These are phyloP conservation scores for Cyphomyrus discorhynchus DNA, from an alignment of 2,113 vertebrate species.

Conservation along the genomic window DNA sequence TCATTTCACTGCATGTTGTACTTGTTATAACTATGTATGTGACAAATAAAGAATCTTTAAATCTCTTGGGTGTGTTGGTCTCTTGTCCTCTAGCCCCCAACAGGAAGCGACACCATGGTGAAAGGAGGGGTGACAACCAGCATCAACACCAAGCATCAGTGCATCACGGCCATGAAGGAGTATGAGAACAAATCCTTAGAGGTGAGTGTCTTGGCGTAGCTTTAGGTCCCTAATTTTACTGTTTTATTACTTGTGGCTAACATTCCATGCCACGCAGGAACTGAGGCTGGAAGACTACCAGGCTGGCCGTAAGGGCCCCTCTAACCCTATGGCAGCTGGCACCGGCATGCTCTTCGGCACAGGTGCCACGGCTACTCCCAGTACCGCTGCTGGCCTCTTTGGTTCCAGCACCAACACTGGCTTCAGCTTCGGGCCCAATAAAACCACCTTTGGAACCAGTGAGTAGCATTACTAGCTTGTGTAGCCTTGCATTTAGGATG, in stretches of 20 bases:
- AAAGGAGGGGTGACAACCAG: constrained; percentile 90
- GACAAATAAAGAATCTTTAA: no score
- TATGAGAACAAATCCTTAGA: constrained; percentile 89
- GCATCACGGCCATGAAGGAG: constrained; percentile 98
- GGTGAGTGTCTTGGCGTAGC: constrained; percentile 48
- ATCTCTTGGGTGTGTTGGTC: background rate
- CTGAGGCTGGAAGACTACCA: constrained; percentile 89
- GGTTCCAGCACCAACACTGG: constrained; percentile 74
- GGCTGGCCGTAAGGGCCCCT: constrained; percentile 84
- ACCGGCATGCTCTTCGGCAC: constrained; percentile 70
- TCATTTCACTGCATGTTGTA: no score
- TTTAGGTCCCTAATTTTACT: background rate
- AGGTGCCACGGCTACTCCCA: constrained; percentile 68
- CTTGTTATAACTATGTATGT: no score
- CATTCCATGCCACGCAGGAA: constrained; percentile 53
- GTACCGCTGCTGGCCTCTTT: constrained; percentile 77
- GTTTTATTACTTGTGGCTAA: background rate
- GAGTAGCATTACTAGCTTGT: constrained; percentile 37
- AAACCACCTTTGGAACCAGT: constrained; percentile 83
- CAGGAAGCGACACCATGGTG: constrained; percentile 91
- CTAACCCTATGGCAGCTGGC: constrained; percentile 72
- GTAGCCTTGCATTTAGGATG: background rate
- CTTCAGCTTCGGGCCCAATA: constrained; percentile 82
- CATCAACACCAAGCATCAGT: constrained; percentile 97
- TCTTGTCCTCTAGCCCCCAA: constrained; percentile 67